Percentiles rank a stretch among this genome's conserved stretches.
These are phyloP conservation scores for Entomyzon cyanotis DNA, from an alignment of 2,113 vertebrate species.

Conservation along the genomic window DNA sequence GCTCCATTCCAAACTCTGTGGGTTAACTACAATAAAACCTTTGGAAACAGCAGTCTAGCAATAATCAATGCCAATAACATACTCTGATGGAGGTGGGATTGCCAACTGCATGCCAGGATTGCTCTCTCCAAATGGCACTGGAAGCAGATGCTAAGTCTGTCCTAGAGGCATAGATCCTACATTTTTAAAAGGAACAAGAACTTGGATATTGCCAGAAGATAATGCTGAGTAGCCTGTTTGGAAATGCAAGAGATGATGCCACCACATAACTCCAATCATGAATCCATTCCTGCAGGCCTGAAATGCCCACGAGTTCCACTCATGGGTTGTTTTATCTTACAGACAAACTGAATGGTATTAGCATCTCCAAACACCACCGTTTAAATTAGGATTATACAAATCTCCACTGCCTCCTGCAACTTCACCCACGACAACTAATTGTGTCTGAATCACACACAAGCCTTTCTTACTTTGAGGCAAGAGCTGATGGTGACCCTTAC, in stretches of 20 bases:
- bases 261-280: neutral
- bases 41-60: neutral
- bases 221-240: neutral
- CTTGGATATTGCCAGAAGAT: neutral
- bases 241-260: neutral
- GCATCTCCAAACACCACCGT: neutral
- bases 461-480: neutral
- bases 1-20: neutral
- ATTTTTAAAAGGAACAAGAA: neutral
- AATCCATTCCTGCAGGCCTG: neutral
- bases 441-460: neutral
- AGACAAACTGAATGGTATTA: neutral
- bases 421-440: neutral
- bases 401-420: neutral
- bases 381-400: neutral
- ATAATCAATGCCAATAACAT: neutral
- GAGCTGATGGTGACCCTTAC: neutral
- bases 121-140: neutral
- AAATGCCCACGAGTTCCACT: rapidly evolving
- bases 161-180: neutral
- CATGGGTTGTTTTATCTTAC: neutral
- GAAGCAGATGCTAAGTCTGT: neutral
- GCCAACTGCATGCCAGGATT: neutral
- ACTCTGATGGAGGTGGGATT: neutral
- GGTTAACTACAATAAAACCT: neutral